These are phyloP conservation scores for Hydropsyche betteni DNA, from an alignment of 2,888 invertebrate genomes.

Conservation along the genomic window DNA sequence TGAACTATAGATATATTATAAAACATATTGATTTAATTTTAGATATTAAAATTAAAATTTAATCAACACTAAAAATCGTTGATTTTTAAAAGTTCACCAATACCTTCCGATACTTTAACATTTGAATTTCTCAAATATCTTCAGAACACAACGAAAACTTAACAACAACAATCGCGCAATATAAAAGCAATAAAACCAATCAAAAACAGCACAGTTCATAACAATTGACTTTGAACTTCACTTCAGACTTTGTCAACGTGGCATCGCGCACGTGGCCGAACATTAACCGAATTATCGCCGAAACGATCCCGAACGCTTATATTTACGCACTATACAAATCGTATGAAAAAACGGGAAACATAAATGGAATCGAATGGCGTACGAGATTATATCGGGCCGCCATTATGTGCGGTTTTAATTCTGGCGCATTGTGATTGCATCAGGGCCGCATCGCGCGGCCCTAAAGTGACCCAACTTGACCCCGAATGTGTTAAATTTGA, in stretches of 20 bases:
- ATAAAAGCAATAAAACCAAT: no score
- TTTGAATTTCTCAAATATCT: no score
- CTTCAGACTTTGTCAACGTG: neutral
- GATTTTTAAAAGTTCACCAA: no score
- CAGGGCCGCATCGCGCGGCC: constrained; percentile 14
- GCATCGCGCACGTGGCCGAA: constrained; percentile 46
- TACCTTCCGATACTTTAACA: no score
- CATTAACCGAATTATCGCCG: constrained; percentile 45
- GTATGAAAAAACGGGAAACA: neutral
- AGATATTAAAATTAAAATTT: no score
- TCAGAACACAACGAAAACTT: no score
- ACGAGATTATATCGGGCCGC: constrained; percentile 33
- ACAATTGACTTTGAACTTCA: constrained; percentile 1
- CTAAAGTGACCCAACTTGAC: constrained; percentile 5
- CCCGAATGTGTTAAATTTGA: no score
- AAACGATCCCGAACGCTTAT: constrained; percentile 18
- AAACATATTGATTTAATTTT: no score
- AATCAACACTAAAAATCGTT: no score
- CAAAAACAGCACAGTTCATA: no score
- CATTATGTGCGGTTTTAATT: constrained; percentile 37
- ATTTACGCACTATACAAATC: neutral
- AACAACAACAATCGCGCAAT: no score
- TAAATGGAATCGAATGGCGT: constrained; percentile 37
- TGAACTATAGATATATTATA: no score
- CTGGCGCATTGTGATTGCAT: constrained; percentile 38